Base-by-base conservation (phyloP, 2,113 vertebrate species). In the Girardinichthys multiradiatus region DNA sequence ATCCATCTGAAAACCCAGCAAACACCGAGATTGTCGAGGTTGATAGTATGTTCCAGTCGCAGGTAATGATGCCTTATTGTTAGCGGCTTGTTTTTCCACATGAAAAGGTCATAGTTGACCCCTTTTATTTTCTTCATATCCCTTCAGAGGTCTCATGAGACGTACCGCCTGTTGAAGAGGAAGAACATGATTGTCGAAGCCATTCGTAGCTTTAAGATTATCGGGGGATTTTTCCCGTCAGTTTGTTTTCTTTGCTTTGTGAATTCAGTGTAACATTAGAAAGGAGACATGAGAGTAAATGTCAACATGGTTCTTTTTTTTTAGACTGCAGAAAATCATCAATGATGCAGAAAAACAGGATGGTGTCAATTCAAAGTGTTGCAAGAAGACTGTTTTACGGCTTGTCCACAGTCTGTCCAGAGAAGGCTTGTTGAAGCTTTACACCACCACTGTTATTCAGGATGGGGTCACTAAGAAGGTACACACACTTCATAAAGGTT, bases 381-480 rank as follows among this genome's bases (percentile, higher is more conserved):
- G 98, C 84, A 98, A 96, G 85, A 99, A 99, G 86, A 98, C 97
- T 5, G 96, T 98, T 0, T 1, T 96, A n/a, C 95, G 98, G 61
- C 80, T 99, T 30, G 93, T 96, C 11, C 93, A 94, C 58, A 83
- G 85, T 70, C 92, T 99, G 57, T 95, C 96, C 0, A 94, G 93
- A 84, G 96, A 99, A 57, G 96, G 97, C 0, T 77, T 97, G 45
- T 85, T 99, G 5, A 91, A 96, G 58, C 76, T 98, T 11, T 99
- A 94, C 62, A 93, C 93, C 21, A 99, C 98, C 1, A 98, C 96
- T 0, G 92, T 99, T 11, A 91, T 99, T 57, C 98, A 99, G 66
- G 98, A 99, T 1, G 97, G 96, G 31, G 90, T 98, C 77, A 96
- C 94, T 70, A 97, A 95, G 86, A 98, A 98, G 95, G 98, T 98